phyloP scores from a whole-genome alignment of 2,797 vertebrate species.

The Anableps anableps region DNA sequence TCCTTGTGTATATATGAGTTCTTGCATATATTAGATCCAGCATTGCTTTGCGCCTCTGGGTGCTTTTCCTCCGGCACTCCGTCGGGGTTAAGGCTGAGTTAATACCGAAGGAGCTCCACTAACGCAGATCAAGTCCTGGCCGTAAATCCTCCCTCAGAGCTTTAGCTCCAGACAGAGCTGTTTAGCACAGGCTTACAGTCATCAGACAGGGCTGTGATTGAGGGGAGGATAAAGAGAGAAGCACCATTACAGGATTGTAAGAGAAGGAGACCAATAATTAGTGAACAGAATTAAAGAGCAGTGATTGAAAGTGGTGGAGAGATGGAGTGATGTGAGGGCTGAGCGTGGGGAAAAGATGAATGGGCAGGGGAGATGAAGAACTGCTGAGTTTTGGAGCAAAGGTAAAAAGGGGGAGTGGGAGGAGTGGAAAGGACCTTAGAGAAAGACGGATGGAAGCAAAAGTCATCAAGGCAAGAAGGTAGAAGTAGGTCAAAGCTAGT shows the following conservation, averaged over 20 bases:
- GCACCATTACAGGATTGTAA: conserved; percentile 70
- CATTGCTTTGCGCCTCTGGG: conserved; percentile 39
- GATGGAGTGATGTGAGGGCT: conserved; percentile 54
- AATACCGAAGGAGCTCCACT: conserved; percentile 47
- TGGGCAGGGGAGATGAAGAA: conserved; percentile 39
- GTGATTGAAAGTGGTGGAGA: conserved; percentile 53
- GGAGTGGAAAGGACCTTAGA: conserved; percentile 36
- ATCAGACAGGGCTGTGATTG: conserved; percentile 71
- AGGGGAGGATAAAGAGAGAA: conserved; percentile 67
- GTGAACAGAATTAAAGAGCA: conserved; percentile 49
- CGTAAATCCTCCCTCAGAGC: conserved; percentile 75
- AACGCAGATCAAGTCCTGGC: conserved; percentile 63
- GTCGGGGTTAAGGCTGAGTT: conserved; percentile 59
- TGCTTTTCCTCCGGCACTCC: conserved; percentile 55
- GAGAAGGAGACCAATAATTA: conserved; percentile 70
- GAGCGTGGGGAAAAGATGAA: conserved; percentile 42
- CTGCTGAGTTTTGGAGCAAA: conserved; percentile 28
- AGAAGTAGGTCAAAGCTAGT: conserved; percentile 68
- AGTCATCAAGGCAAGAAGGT: conserved; percentile 42
- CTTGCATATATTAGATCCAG: conserved; percentile 54
- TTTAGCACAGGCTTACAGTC: conserved; percentile 72
- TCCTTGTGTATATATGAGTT: conserved; percentile 38
- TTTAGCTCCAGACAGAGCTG: conserved; percentile 68
- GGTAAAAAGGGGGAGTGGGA: conserved; percentile 25
- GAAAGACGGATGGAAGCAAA: conserved; percentile 36